Conservation (phyloP, 2,888 invertebrate species). For the Scelioninae gen. 1 region DNA sequence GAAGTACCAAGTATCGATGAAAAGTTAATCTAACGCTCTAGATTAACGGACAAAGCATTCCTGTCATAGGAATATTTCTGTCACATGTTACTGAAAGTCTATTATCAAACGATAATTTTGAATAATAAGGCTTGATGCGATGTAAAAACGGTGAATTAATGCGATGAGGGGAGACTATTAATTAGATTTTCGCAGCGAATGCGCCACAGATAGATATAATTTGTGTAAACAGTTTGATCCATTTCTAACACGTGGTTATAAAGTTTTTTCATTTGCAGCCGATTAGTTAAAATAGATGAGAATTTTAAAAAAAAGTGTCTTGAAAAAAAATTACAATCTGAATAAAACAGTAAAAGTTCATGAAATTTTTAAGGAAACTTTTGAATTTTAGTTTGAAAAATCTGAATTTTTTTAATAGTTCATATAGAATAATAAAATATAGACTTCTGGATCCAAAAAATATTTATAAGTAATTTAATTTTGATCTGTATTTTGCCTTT, state of each 20-base stretch:
- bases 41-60: neutral
- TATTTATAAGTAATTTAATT: no score
- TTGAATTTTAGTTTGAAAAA: no score
- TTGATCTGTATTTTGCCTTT: neutral
- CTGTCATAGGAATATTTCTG: neutral
- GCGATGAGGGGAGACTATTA: neutral
- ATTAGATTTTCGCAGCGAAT: neutral
- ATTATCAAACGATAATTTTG: constrained; percentile 8
- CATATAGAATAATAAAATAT: no score
- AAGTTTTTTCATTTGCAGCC: neutral
- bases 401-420: no score
- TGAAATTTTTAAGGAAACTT: no score
- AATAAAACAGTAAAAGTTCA: no score
- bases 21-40: neutral
- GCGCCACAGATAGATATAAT: neutral
- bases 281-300: neutral
- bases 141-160: constrained; percentile 11
- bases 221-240: constrained; percentile 12
- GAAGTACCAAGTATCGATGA: neutral
- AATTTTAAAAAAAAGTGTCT: neutral
- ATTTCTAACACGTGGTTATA: neutral
- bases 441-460: no score
- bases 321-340: no score
- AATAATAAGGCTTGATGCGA: constrained; percentile 7
- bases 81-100: neutral